Evolutionary conservation across 2,888 invertebrate genomes (phyloP), one percentile per base, ranked within the genome.

Genomic region (Drosophila affinis): DNA sequence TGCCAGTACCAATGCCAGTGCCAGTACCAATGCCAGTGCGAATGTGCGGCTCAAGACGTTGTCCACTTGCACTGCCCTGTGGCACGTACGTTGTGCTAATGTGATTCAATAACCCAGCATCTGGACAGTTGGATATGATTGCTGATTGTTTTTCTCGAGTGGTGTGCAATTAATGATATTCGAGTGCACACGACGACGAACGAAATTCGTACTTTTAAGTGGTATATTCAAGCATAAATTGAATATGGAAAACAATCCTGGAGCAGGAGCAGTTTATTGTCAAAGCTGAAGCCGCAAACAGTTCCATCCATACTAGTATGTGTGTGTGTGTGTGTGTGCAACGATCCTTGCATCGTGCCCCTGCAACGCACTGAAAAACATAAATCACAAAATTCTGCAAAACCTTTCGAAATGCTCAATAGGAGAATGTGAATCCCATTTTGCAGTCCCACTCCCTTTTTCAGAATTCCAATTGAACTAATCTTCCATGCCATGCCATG

Each of bases 391-490:
- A 29, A 29, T 9, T 29, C 29, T 9, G 9, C 29, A 9, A 29
- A 29, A 29, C 29, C 29, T 29, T 29, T 9, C 24, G 24, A 29
- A 29, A 29, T 29, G 29, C 9, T 29, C 29, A 29, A 29, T 29
- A 29, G 29, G 29, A 29, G 29, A 9, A 29, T 29, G 29, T 9
- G 29, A 29, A 29, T 48, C 21, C 54, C 49, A 56, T 39, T 39
- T 14, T 39, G 53, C 52, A 39, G 18, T 10, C 53, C n/a, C 47
- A n/a, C 39, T 29, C 47, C 44, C 61, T 44, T 7, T 55, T 57
- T 9, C 9, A 2, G 21, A 44, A 6, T 45, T 18, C 54, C 54
- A 62, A 69, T 71, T 75, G 85, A 74, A 85, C 78, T 79, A 78
- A 82, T 82, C 79, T 72, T 3, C 21, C 69, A 53, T 69, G 72